Base-by-base conservation (phyloP, 2,113 vertebrate species). In the Ailuropoda melanoleuca region DNA sequence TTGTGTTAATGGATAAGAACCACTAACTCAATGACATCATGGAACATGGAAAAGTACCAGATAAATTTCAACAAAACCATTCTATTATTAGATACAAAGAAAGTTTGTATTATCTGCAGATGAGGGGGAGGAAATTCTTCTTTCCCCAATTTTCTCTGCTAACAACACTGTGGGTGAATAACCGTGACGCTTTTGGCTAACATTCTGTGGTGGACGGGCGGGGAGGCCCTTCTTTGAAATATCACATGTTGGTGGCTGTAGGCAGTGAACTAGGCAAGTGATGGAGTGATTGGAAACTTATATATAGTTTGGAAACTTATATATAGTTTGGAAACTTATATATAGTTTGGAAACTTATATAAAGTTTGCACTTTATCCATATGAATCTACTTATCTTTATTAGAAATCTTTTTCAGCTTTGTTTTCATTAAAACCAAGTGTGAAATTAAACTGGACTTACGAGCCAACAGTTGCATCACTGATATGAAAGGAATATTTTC, bases 71-170 rank as follows among this genome's bases (percentile, higher is more conserved):
- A 89, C 4, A 11, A 95, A 92, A 94, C 8, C 2, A 72, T 88
- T 60, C 39, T 62, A 34, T 62, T 87, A 66, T 0, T 90, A 3
- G 8, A 70, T 82, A 62, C 50, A 15, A 39, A 89, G 82, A 92
- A 77, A 89, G 0, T n/a, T n/a, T n/a, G n/a, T n/a, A 93, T 96
- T 97, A 93, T 94, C 62, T 93, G 68, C 80, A 88, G 94, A 96
- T 37, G 88, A 97, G 68, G 84, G 87, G 46, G 92, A 96, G 90
- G 80, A 88, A 96, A 96, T 92, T 92, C 89, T 29, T 95, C 53
- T 96, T 90, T 92, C 3, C 15, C 62, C 80, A 85, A 0, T 46
- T 2, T 29, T 83, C 68, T 77, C n/a, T 89, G 74, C 60, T 24
- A 68, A 55, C 58, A 50, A 12, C 21, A 3, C 64, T 55, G 88